Conservation (phyloP, 2,888 invertebrate species). For the Dasypolia templi region DNA sequence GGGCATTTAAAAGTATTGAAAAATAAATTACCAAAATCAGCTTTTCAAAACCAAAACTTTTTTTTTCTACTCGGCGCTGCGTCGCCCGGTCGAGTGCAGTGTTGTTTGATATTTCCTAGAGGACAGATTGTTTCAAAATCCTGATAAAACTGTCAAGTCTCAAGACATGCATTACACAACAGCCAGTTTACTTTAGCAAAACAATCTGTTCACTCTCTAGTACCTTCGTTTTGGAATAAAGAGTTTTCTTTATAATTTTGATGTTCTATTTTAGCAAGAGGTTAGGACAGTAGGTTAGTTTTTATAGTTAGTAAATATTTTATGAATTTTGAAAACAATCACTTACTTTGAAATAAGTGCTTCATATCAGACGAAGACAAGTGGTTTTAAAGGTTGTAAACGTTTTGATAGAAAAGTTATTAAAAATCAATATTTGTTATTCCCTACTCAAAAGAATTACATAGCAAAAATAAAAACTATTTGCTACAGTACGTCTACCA, state of each 20-base stretch:
- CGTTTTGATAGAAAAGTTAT: too few relatives aligned
- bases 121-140: neutral
- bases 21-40: too few relatives aligned
- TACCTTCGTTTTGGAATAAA: neutral
- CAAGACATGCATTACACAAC: conserved; percentile 22
- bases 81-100: neutral
- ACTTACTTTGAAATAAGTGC: neutral
- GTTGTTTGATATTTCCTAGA: neutral
- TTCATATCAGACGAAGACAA: too few relatives aligned
- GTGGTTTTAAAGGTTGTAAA: too few relatives aligned
- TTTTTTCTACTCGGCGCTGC: too few relatives aligned
- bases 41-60: too few relatives aligned
- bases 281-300: too few relatives aligned
- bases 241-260: neutral
- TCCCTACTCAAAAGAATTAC: too few relatives aligned
- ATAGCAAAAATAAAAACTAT: too few relatives aligned
- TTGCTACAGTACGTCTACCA: too few relatives aligned
- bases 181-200: conserved; percentile 25
- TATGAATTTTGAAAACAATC: neutral
- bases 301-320: neutral
- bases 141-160: conserved; percentile 1
- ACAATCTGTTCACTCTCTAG: conserved; percentile 11
- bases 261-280: neutral
- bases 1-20: too few relatives aligned
- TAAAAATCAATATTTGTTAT: neutral